phyloP scores from a whole-genome alignment of 2,113 vertebrate genomes.

The Isichthys henryi region DNA sequence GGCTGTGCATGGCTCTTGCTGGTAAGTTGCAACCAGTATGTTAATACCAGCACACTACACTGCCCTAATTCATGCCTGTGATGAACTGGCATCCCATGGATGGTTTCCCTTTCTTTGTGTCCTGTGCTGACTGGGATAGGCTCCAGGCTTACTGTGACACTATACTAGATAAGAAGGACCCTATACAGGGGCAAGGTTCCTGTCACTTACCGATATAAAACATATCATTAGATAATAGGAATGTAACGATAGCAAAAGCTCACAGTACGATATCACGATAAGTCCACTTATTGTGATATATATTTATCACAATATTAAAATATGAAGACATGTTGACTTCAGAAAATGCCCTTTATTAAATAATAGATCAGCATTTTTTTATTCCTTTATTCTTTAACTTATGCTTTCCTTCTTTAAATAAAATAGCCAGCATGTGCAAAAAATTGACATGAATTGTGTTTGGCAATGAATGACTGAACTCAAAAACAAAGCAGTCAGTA shows the following conservation, averaged over 20 bases:
- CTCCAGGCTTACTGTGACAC: background rate
- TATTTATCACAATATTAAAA: background rate
- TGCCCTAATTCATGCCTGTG: background rate
- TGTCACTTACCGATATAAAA: background rate
- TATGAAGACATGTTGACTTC: background rate
- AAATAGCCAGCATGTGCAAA: background rate
- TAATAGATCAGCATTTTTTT: background rate
- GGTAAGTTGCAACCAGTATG: constrained; percentile 54
- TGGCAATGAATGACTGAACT: background rate
- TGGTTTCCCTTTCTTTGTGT: background rate
- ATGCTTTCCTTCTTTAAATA: background rate
- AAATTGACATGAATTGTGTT: background rate
- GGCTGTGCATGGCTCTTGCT: constrained; percentile 76
- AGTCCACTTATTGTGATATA: no score
- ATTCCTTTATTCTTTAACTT: background rate
- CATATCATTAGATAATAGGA: background rate
- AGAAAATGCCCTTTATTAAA: background rate
- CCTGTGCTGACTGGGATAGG: background rate
- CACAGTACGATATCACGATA: background rate
- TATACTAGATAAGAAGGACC: background rate
- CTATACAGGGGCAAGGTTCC: background rate
- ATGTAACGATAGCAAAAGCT: background rate
- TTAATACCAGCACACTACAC: background rate
- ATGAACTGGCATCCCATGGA: background rate
- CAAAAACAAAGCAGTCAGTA: background rate